Evolutionary conservation across 2,797 vertebrate species (phyloP), one percentile per base, ranked within the genome.

Genomic region (Sylvilagus floridanus): DNA sequence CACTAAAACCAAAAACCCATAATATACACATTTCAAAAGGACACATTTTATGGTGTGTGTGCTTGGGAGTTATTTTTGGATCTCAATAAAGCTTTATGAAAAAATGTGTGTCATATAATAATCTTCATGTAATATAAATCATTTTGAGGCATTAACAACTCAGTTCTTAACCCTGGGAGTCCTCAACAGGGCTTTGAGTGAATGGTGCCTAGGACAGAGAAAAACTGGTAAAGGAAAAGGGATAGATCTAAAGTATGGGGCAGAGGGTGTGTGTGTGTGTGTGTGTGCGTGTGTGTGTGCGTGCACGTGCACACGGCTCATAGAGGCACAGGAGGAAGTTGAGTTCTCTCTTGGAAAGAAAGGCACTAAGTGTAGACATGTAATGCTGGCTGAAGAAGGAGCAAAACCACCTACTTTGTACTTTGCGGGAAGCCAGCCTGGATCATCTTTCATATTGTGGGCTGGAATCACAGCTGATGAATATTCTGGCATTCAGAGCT

Each of bases 361-460:
- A 93, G 22, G 62, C 19, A 57, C 54, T 57, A 50, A 87, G 22
- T 81, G 37, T 72, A 86, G n/a, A 4, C 16, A 54, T 32, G 83
- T 85, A 76, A 91, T 35, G 42, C 17, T 30, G 63, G 50, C n/a
- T 82, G 60, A 84, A 93, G 73, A 93, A 62, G 86, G 66, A 91
- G 52, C 88, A 17, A 63, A 90, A 83, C 35, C 35, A 90, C 68
- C n/a, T 73, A 69, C 73, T 96, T 96, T 93, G 16, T 88, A 93
- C 47, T 95, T 96, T 92, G 63, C 54, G 83, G 65, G 47, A 19
- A 94, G n/a, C 35, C 78, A 83, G 13, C 9, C 52, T 88, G 32
- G 19, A 83, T 89, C 84, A 83, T 50, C 85, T 90, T 92, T 95
- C 71, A 76, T 93, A 88, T 68, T 30, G 21, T 88, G 73, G 63